These are phyloP conservation scores for Brachionus rubens DNA, from an alignment of 1,140 invertebrate species.

Conservation along the genomic window DNA sequence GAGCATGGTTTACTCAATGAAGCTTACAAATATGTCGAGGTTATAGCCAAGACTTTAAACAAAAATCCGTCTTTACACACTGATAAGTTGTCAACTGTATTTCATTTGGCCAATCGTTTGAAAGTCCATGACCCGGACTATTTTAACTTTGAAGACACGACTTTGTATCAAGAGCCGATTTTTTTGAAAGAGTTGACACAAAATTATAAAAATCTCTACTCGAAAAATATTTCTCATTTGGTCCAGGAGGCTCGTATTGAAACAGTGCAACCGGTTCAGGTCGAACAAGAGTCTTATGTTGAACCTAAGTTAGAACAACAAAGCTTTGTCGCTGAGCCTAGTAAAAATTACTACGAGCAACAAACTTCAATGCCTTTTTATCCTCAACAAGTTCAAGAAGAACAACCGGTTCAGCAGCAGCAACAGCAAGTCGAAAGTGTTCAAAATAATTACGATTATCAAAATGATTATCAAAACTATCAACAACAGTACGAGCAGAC, in stretches of 20 bases:
- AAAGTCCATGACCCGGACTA: slow-evolving; percentile 73
- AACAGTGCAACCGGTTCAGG: background rate
- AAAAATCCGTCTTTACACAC: slow-evolving; percentile 65
- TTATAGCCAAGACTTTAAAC: slow-evolving; percentile 53
- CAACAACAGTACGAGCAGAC: background rate
- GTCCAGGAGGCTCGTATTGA: no score
- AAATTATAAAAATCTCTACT: slow-evolving; percentile 10
- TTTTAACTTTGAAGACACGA: background rate
- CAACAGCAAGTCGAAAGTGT: background rate
- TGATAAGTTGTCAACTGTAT: slow-evolving; percentile 30
- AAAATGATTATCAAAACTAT: background rate
- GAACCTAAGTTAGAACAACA: slow-evolving; percentile 7
- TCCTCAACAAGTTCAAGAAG: background rate
- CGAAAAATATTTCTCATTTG: slow-evolving; percentile 8
- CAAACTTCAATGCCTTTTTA: background rate
- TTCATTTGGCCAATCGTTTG: slow-evolving; percentile 68
- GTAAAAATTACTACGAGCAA: background rate
- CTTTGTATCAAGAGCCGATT: background rate
- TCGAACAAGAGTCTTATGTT: background rate
- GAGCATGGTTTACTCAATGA: slow-evolving; percentile 75
- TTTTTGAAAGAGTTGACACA: background rate
- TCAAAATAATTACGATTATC: background rate
- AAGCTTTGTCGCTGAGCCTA: background rate
- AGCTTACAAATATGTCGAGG: slow-evolving; percentile 49
- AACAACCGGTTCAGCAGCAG: background rate